These are phyloP conservation scores for Drosophila funebris DNA, from an alignment of 1,140 invertebrate species.

Conservation along the genomic window DNA sequence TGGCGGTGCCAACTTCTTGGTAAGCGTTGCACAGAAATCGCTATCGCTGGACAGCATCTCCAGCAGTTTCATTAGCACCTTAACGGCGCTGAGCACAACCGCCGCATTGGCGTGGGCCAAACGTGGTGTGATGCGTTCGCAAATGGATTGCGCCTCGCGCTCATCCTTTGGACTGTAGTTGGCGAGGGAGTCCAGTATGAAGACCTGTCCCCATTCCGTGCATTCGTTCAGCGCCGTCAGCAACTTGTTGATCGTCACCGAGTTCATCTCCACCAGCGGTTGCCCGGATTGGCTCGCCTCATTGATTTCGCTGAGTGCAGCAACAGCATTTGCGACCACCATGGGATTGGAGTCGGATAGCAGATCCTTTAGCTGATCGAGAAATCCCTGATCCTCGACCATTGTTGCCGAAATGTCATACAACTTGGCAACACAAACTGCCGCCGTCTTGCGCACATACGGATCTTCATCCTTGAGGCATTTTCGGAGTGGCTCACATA, in stretches of 20 bases:
- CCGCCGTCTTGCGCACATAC: slow-evolving; percentile 99
- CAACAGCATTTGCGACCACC: slow-evolving; percentile 99
- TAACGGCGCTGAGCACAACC: slow-evolving; percentile 99
- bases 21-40: slow-evolving; percentile 97
- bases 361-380: slow-evolving; percentile 98
- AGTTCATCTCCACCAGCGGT: slow-evolving; percentile 97
- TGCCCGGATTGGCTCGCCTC: slow-evolving; percentile 97
- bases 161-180: slow-evolving; percentile 99
- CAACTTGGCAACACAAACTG: slow-evolving; percentile 99
- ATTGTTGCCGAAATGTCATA: slow-evolving; percentile 99
- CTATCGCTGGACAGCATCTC: slow-evolving; percentile 97
- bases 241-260: slow-evolving; percentile 98
- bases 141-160: slow-evolving; percentile 99
- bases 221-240: slow-evolving; percentile 99
- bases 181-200: slow-evolving; percentile 98
- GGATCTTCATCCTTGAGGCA: slow-evolving; percentile 99
- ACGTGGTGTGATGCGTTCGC: slow-evolving; percentile 98
- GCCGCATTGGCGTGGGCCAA: slow-evolving; percentile 99
- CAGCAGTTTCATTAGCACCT: slow-evolving; percentile 98
- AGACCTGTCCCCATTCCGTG: slow-evolving; percentile 99
- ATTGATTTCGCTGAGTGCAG: slow-evolving; percentile 99
- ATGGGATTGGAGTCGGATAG: slow-evolving; percentile 99
- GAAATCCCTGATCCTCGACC: slow-evolving; percentile 94
- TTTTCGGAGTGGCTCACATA: slow-evolving; percentile 99
- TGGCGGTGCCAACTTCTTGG: slow-evolving; percentile 99